phyloP scores from a whole-genome alignment of 2,113 vertebrate species.

The Cnemophilus loriae region DNA sequence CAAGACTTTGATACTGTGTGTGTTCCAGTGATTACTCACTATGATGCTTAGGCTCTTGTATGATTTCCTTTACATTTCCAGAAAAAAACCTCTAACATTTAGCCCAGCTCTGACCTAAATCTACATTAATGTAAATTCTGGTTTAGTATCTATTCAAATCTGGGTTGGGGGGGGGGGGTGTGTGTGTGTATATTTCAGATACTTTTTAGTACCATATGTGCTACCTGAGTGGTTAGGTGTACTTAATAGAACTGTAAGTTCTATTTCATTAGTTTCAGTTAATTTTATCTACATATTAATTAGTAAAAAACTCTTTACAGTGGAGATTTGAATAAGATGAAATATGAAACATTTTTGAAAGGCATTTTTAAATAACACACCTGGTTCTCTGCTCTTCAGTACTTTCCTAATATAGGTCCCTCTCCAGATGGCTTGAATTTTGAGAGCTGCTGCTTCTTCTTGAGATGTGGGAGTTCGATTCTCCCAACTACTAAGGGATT shows the following conservation, averaged over 20 bases:
- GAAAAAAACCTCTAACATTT: not conserved
- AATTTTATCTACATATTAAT: not conserved
- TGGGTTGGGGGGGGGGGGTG: no score
- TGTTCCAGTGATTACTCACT: not conserved
- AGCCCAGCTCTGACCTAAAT: not conserved
- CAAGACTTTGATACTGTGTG: not conserved
- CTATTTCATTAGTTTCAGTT: not conserved
- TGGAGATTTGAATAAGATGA: not conserved
- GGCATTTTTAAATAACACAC: conserved; percentile 42
- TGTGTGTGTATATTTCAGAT: not conserved
- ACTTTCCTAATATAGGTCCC: conserved; percentile 54
- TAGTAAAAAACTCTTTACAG: not conserved
- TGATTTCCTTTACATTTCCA: not conserved
- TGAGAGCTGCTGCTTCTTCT: conserved; percentile 66
- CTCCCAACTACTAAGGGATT: conserved; percentile 46
- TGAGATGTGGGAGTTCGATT: conserved; percentile 56
- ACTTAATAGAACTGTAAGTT: not conserved
- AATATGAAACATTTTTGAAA: not conserved
- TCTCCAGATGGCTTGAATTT: conserved; percentile 73
- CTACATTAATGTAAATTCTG: not conserved
- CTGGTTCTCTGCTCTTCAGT: conserved; percentile 66
- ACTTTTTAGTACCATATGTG: not conserved
- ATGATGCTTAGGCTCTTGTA: not conserved
- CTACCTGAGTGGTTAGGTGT: not conserved
- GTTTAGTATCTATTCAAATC: not conserved